Evolutionary conservation across 2,113 vertebrate species (phyloP).

Genomic region (Oncorhynchus keta): DNA sequence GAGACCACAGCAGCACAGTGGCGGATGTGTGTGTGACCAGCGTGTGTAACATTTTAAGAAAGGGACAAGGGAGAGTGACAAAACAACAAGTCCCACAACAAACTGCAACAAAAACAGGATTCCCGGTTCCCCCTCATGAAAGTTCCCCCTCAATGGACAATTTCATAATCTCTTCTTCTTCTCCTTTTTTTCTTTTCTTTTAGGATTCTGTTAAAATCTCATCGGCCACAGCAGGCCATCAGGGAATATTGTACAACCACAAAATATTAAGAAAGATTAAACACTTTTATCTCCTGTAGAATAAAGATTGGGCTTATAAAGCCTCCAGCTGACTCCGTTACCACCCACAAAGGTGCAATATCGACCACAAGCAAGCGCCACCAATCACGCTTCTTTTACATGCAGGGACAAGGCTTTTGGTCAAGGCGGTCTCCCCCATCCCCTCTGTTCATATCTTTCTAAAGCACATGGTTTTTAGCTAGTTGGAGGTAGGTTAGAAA

Average conservation of each 20-base stretch:
- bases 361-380: conserved; percentile 58
- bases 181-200: conserved; percentile 59
- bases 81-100: conserved; percentile 67
- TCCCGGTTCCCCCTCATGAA: conserved; percentile 72
- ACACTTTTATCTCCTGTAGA: conserved; percentile 74
- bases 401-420: conserved; percentile 41
- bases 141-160: conserved; percentile 87
- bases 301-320: conserved; percentile 81
- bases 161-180: conserved; percentile 64
- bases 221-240: conserved; percentile 88
- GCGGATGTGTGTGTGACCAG: conserved; percentile 93
- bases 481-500: conserved; percentile 40
- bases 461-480: conserved; percentile 60
- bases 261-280: conserved; percentile 64
- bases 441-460: conserved; percentile 45
- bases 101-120: conserved; percentile 84
- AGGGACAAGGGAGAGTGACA: conserved; percentile 64
- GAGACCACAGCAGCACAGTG: conserved; percentile 78
- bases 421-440: conserved; percentile 11
- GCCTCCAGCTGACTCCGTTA: conserved; percentile 78
- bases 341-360: conserved; percentile 65
- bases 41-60: conserved; percentile 86
- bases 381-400: conserved; percentile 27
- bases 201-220: conserved; percentile 78
- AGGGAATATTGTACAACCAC: conserved; percentile 92